A percentile compares a stretch with the other conserved stretches of the same genome.
phyloP scores from a whole-genome alignment of 2,888 invertebrate species.

The Ochropleura plecta region DNA sequence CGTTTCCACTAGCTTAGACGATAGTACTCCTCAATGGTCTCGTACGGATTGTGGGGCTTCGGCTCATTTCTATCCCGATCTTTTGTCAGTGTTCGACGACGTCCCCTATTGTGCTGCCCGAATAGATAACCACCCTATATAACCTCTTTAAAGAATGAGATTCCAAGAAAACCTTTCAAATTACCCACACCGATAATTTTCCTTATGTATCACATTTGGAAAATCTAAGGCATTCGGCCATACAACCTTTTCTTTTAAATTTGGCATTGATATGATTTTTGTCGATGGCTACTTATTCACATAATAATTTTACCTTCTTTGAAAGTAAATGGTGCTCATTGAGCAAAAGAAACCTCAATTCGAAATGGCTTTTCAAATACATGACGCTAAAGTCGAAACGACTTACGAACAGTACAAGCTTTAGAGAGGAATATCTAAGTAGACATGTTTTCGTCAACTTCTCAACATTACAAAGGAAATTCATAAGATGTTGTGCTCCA shows the following conservation, averaged over 20 bases:
- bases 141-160: constrained; percentile 69
- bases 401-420: constrained; percentile 19
- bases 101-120: constrained; percentile 72
- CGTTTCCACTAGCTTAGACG: constrained; percentile 67
- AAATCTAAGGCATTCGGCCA: constrained; percentile 17
- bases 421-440: constrained; percentile 32
- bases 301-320: constrained; percentile 24
- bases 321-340: constrained; percentile 32
- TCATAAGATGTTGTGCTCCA: constrained; percentile 33
- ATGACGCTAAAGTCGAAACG: constrained; percentile 33
- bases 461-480: constrained; percentile 50
- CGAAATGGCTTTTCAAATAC: constrained; percentile 25
- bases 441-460: constrained; percentile 38
- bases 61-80: constrained; percentile 74
- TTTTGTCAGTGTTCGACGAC: constrained; percentile 76
- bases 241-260: constrained; percentile 9
- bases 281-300: constrained; percentile 14
- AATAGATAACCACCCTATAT: constrained; percentile 73
- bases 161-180: constrained; percentile 71
- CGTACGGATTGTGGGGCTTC: constrained; percentile 74
- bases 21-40: constrained; percentile 67
- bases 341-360: constrained; percentile 40
- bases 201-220: constrained; percentile 30
- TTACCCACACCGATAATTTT: constrained; percentile 58
- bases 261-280: constrained; percentile 27